Percentiles rank a stretch among this genome's conserved stretches.
These are phyloP conservation scores for Dipodomys stephensi DNA, from an alignment of 2,113 vertebrate genomes.

Conservation along the genomic window DNA sequence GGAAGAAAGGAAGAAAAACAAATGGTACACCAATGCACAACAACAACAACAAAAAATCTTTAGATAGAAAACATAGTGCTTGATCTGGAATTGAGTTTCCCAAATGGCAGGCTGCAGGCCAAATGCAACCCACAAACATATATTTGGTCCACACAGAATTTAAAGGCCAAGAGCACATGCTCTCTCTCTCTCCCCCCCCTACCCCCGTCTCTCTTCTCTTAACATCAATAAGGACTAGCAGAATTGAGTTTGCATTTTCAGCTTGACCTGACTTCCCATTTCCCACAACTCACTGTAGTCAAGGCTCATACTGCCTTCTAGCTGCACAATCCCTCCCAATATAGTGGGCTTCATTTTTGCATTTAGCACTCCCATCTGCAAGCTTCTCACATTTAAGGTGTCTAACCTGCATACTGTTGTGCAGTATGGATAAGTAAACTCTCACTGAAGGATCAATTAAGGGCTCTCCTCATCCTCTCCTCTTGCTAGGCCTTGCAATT, in stretches of 20 bases:
- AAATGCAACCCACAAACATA: not conserved
- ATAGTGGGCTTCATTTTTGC: not conserved
- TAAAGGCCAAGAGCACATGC: not conserved
- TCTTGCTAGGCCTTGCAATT: not conserved
- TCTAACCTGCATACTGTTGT: not conserved
- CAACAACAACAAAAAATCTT: not conserved
- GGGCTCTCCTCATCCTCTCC: not conserved
- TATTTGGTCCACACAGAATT: not conserved
- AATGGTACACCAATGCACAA: not conserved
- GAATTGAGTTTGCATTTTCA: not conserved
- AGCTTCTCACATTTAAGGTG: not conserved
- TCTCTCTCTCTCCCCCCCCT: too few relatives aligned
- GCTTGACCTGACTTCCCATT: not conserved
- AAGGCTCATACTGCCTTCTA: not conserved
- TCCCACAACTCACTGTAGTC: not conserved
- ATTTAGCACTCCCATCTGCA: not conserved
- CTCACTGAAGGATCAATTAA: not conserved
- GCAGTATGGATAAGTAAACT: not conserved
- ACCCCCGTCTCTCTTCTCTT: not conserved
- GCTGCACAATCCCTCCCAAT: not conserved
- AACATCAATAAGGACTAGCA: not conserved
- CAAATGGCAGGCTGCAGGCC: not conserved
- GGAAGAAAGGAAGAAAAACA: not conserved
- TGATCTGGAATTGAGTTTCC: conserved; percentile 9
- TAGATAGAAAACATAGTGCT: not conserved